A percentile compares a stretch with the other conserved stretches of the same genome.
phyloP scores from a whole-genome alignment of 2,113 vertebrate species.

The Hydrochoerus hydrochaeris region DNA sequence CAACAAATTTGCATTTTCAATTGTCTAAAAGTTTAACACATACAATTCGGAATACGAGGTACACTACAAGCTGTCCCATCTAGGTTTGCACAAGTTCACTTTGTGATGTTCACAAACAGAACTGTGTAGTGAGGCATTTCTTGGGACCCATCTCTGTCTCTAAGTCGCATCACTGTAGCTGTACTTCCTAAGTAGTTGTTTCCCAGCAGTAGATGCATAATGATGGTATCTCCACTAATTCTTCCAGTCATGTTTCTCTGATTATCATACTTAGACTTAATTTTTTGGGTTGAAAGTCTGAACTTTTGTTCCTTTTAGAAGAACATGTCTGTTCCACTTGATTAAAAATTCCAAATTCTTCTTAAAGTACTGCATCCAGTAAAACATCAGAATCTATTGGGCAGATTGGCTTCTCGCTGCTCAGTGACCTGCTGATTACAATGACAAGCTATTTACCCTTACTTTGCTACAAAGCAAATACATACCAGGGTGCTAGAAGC shows the following conservation, averaged over 20 bases:
- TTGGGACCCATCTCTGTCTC: background rate
- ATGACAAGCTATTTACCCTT: background rate
- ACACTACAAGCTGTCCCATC: background rate
- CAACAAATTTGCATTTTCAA: background rate
- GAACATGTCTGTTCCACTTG: background rate
- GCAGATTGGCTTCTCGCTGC: background rate
- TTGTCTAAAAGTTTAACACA: background rate
- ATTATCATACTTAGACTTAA: background rate
- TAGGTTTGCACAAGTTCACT: background rate
- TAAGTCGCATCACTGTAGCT: background rate
- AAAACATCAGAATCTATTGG: background rate
- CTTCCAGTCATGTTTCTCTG: background rate
- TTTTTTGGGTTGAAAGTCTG: background rate
- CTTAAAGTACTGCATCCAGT: background rate
- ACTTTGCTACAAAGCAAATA: background rate
- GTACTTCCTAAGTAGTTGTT: background rate
- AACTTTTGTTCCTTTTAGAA: background rate
- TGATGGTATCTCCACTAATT: background rate
- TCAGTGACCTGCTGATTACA: background rate
- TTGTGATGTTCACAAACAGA: too few relatives aligned
- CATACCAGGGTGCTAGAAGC: background rate
- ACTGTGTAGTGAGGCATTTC: background rate
- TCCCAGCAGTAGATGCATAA: background rate
- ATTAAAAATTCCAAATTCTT: background rate
- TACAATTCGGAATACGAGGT: too few relatives aligned